Conservation (phyloP, 2,797 vertebrate genomes). For the Prunella strophiata region DNA sequence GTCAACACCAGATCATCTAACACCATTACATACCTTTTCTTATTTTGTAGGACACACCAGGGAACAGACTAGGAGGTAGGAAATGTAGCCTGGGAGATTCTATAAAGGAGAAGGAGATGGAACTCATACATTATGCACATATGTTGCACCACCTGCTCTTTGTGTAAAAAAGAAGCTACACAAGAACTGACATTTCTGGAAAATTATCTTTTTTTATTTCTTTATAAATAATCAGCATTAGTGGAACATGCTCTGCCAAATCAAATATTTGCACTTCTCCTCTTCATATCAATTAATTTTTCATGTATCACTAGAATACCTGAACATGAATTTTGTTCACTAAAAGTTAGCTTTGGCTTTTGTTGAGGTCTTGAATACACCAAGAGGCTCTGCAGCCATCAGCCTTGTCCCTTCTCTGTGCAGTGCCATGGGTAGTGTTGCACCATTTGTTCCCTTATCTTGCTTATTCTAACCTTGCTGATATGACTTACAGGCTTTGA, state of each 20-base stretch:
- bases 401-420: neutral
- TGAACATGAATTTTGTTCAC: neutral
- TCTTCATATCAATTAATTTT: neutral
- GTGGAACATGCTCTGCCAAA: neutral
- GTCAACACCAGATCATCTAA: neutral
- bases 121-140: neutral
- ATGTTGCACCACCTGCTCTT: neutral
- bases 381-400: neutral
- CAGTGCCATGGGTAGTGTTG: accelerated
- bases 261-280: neutral
- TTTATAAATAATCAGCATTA: neutral
- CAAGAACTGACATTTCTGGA: neutral
- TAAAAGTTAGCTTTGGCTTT: neutral
- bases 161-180: neutral
- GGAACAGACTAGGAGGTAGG: neutral
- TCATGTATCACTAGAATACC: neutral
- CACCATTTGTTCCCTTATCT: neutral
- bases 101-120: neutral
- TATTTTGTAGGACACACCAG: neutral
- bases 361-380: neutral
- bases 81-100: neutral
- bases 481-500: neutral
- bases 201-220: neutral
- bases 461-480: neutral
- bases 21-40: neutral